Conservation (phyloP, 1,140 invertebrate genomes). For the Coptotermes formosanus region DNA sequence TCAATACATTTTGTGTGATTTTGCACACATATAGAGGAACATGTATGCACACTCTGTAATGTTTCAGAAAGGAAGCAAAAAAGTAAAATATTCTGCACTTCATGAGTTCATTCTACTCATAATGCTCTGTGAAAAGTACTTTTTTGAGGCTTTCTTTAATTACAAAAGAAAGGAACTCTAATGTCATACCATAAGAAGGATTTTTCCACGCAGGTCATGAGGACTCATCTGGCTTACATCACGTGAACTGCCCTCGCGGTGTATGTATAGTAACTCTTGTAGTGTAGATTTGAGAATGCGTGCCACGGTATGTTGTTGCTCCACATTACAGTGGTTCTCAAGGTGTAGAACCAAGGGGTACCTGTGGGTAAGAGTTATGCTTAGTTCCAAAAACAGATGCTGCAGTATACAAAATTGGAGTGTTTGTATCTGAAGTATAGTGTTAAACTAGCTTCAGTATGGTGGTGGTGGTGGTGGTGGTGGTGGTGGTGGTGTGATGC, state of each 20-base stretch:
- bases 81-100: too few relatives aligned
- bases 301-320: constrained; percentile 44
- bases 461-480: too few relatives aligned
- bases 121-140: background rate
- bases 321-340: constrained; percentile 48
- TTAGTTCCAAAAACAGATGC: background rate
- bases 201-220: constrained; percentile 45
- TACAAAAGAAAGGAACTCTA: background rate
- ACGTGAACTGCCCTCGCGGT: constrained; percentile 29
- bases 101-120: too few relatives aligned
- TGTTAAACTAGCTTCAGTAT: too few relatives aligned
- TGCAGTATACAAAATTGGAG: too few relatives aligned
- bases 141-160: background rate
- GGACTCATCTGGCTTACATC: constrained; percentile 43
- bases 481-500: too few relatives aligned
- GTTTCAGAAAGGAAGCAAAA: too few relatives aligned
- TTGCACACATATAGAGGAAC: too few relatives aligned
- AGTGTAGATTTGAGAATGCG: constrained; percentile 41
- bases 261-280: constrained; percentile 42
- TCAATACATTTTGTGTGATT: too few relatives aligned
- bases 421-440: too few relatives aligned
- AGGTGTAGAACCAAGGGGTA: constrained; percentile 50
- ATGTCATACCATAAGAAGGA: constrained; percentile 45
- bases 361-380: constrained; percentile 36
- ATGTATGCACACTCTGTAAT: too few relatives aligned